A percentile compares a stretch with the other conserved stretches of the same genome.
phyloP scores from a whole-genome alignment of 2,797 vertebrate species.

The Thamnophis elegans region DNA sequence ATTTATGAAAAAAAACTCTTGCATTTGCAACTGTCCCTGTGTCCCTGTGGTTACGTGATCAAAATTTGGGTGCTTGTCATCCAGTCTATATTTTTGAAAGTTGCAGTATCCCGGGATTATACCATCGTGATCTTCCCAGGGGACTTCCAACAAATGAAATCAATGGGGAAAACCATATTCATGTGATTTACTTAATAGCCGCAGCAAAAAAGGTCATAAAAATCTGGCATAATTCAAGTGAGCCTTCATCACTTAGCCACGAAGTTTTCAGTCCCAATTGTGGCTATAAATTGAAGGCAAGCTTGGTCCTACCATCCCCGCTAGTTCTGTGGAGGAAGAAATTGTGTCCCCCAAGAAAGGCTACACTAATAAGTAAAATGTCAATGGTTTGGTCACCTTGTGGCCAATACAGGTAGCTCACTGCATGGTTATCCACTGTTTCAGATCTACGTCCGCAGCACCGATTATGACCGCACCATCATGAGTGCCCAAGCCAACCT shows the following conservation, averaged over 20 bases:
- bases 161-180: neutral
- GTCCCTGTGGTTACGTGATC: neutral
- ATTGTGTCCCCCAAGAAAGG: neutral
- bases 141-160: neutral
- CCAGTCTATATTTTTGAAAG: neutral
- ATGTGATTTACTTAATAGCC: neutral
- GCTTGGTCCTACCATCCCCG: neutral
- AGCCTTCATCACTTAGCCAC: neutral
- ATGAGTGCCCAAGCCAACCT: constrained; percentile 85
- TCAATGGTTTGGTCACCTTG: neutral
- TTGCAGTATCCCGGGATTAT: neutral
- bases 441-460: constrained; percentile 81
- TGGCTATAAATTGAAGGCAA: neutral
- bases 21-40: neutral
- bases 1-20: neutral
- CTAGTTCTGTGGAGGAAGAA: neutral
- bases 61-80: neutral
- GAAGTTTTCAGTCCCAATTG: neutral
- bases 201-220: neutral
- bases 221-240: neutral
- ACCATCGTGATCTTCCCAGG: neutral
- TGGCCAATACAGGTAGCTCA: neutral
- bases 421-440: neutral
- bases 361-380: neutral
- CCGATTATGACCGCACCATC: constrained; percentile 82